A percentile compares a stretch with the other conserved stretches of the same genome.
Conservation (phyloP, 2,888 invertebrate species). For the Limnephilus auricula region DNA sequence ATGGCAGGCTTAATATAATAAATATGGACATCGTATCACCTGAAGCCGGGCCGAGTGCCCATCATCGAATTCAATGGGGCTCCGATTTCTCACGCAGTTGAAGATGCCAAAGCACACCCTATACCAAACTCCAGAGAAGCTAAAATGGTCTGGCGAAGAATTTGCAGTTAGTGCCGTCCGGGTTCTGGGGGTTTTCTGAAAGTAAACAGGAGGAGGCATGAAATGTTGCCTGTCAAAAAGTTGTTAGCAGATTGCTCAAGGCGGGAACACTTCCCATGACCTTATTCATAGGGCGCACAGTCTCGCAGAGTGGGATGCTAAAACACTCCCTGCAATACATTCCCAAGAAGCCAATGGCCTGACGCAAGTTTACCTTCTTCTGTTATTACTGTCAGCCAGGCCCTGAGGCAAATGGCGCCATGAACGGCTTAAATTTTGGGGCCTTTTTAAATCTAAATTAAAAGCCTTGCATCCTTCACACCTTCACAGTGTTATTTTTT, state of each 20-base stretch:
- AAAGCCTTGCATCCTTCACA: not conserved
- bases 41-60: slow-evolving; percentile 4
- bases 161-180: not conserved
- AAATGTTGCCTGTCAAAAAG: slow-evolving; percentile 34
- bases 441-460: not conserved
- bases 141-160: not conserved
- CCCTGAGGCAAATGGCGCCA: not conserved
- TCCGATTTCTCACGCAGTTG: not conserved
- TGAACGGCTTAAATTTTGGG: too few relatives aligned
- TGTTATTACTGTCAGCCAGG: not conserved
- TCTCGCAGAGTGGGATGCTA: not conserved
- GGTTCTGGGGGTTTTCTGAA: not conserved
- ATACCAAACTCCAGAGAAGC: not conserved
- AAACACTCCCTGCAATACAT: not conserved
- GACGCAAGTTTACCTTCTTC: not conserved
- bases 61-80: not conserved
- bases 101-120: not conserved
- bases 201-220: slow-evolving; percentile 21
- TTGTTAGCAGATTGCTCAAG: slow-evolving; percentile 23
- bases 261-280: slow-evolving; percentile 5
- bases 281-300: not conserved
- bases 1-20: slow-evolving; percentile 4
- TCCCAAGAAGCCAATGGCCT: not conserved
- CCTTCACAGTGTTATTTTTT: not conserved
- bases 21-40: slow-evolving; percentile 24